Evolutionary conservation across 2,113 vertebrate species (phyloP).

Genomic region (Anolis sagrei): DNA sequence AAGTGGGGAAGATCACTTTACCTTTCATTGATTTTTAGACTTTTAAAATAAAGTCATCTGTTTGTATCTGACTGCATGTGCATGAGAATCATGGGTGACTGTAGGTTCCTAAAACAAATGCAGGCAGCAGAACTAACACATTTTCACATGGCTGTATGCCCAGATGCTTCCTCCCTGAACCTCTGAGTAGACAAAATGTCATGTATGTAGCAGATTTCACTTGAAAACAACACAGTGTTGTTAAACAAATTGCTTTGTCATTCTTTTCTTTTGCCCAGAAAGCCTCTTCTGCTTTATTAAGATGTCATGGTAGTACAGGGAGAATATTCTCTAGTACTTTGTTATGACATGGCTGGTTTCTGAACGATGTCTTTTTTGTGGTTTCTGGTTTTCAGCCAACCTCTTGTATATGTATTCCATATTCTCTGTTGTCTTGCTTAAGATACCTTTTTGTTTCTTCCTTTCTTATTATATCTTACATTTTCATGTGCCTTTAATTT

Average conservation of each 20-base stretch:
- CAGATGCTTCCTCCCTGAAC: not conserved
- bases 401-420: slow-evolving; percentile 70
- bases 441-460: not conserved
- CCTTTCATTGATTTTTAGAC: not conserved
- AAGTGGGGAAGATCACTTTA: not conserved
- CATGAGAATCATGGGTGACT: not conserved
- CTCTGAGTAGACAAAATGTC: not conserved
- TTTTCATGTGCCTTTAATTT: too few relatives aligned
- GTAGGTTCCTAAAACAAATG: not conserved
- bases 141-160: not conserved
- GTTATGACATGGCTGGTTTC: slow-evolving; percentile 69
- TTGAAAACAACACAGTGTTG: not conserved
- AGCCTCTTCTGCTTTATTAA: slow-evolving; percentile 12
- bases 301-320: slow-evolving; percentile 43
- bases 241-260: not conserved
- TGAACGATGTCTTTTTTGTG: slow-evolving; percentile 69
- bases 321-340: slow-evolving; percentile 54
- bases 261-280: not conserved
- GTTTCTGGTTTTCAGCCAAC: slow-evolving; percentile 71
- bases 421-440: slow-evolving; percentile 19
- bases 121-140: not conserved
- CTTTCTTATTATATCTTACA: too few relatives aligned
- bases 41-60: not conserved
- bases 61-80: not conserved
- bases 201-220: not conserved